A percentile compares a stretch with the other conserved stretches of the same genome.
Evolutionary conservation across 2,113 vertebrate genomes (phyloP).

Genomic region (Silurus asotus): DNA sequence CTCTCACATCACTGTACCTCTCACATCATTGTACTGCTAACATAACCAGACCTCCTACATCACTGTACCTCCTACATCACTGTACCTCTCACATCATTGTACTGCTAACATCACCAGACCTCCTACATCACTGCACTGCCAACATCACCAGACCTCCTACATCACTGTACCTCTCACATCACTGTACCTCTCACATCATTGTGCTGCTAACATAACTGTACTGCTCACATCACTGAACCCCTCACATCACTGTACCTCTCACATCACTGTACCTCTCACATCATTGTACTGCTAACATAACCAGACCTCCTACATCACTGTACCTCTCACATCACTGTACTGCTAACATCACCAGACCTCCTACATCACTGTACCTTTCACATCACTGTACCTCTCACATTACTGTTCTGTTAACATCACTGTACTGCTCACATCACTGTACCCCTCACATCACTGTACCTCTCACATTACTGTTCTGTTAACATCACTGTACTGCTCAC

Average conservation of each 20-base stretch:
- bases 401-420: no score
- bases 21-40: neutral
- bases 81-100: neutral
- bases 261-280: neutral
- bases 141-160: no score
- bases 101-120: neutral
- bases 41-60: neutral
- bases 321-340: neutral
- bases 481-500: neutral
- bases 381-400: neutral
- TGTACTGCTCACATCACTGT: neutral
- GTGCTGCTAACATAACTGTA: no score
- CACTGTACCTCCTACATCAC: no score
- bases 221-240: neutral
- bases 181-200: neutral
- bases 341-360: neutral
- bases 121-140: neutral
- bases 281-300: no score
- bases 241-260: neutral
- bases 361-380: neutral
- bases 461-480: neutral
- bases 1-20: neutral
- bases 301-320: neutral
- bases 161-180: neutral
- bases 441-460: neutral